Percentiles rank a stretch among this genome's conserved stretches.
These are phyloP conservation scores for Neelides sp. DNA, from an alignment of 1,140 invertebrate species.

Conservation along the genomic window DNA sequence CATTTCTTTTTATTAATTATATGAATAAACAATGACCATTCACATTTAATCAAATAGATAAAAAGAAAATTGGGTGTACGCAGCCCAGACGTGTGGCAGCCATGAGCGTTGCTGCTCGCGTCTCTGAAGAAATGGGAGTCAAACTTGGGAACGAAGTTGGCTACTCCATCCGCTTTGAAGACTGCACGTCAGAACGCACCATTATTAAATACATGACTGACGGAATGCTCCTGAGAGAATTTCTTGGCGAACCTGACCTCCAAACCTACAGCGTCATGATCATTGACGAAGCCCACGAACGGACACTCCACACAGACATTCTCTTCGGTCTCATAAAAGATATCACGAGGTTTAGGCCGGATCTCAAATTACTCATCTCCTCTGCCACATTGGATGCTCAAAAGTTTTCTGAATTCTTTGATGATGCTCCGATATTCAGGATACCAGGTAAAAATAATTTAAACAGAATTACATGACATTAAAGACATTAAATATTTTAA, in stretches of 20 bases:
- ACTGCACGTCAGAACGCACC: constrained; percentile 59
- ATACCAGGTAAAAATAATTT: constrained; percentile 59
- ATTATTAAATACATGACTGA: constrained; percentile 99
- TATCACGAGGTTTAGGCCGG: constrained; percentile 83
- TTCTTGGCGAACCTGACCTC: constrained; percentile 91
- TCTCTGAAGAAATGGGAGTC: constrained; percentile 55
- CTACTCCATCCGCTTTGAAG: constrained; percentile 66
- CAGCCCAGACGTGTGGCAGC: constrained; percentile 67
- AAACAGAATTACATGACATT: too few species aligned
- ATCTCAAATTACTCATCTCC: constrained; percentile 92
- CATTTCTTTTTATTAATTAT: constrained; percentile 4
- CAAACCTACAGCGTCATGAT: constrained; percentile 94
- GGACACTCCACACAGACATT: constrained; percentile 96
- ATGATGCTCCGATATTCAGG: constrained; percentile 93
- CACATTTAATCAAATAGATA: constrained; percentile 37
- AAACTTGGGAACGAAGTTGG: constrained; percentile 62
- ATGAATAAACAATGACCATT: background rate
- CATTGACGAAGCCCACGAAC: constrained; percentile 97
- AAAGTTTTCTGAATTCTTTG: constrained; percentile 97
- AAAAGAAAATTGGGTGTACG: constrained; percentile 66
- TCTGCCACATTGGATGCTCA: constrained; percentile 95
- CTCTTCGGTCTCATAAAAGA: constrained; percentile 97
- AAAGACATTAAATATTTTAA: too few species aligned
- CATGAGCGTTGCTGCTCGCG: constrained; percentile 61
- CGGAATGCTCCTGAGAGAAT: constrained; percentile 93